These are phyloP conservation scores for Suricata suricatta DNA, from an alignment of 2,113 vertebrate genomes.

Conservation along the genomic window DNA sequence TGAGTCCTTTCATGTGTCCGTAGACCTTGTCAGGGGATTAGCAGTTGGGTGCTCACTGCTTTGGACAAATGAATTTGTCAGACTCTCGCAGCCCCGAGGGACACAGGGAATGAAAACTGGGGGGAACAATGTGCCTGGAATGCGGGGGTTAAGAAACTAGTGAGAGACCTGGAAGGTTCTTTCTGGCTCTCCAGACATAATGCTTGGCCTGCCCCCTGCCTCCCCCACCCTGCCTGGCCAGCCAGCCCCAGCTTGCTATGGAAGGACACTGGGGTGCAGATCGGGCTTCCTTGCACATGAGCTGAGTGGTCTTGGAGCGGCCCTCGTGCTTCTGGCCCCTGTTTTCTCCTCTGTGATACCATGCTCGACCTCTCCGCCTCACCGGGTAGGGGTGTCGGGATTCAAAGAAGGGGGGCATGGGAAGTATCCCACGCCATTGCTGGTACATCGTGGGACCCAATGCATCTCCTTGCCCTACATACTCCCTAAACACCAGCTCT, in stretches of 20 bases:
- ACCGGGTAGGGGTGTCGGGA: accelerated
- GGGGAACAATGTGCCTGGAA: neutral
- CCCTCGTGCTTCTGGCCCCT: neutral
- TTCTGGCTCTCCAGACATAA: neutral
- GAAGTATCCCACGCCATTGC: neutral
- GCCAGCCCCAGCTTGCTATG: accelerated
- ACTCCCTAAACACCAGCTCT: neutral
- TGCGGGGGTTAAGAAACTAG: neutral
- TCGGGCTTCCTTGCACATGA: neutral
- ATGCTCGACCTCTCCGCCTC: neutral
- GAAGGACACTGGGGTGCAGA: neutral
- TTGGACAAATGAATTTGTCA: neutral
- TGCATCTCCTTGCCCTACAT: neutral
- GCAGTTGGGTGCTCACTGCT: neutral
- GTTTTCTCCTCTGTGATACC: neutral
- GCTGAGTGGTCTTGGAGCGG: neutral
- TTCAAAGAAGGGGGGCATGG: neutral
- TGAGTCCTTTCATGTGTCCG: neutral
- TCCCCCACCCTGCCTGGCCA: accelerated
- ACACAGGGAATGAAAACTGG: neutral
- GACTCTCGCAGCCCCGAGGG: neutral
- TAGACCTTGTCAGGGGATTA: neutral
- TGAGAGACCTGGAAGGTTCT: neutral
- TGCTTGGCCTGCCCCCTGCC: neutral
- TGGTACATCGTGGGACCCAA: neutral